These are phyloP conservation scores for Lasioglossum figueresi DNA, from an alignment of 2,888 invertebrate genomes.

Conservation along the genomic window DNA sequence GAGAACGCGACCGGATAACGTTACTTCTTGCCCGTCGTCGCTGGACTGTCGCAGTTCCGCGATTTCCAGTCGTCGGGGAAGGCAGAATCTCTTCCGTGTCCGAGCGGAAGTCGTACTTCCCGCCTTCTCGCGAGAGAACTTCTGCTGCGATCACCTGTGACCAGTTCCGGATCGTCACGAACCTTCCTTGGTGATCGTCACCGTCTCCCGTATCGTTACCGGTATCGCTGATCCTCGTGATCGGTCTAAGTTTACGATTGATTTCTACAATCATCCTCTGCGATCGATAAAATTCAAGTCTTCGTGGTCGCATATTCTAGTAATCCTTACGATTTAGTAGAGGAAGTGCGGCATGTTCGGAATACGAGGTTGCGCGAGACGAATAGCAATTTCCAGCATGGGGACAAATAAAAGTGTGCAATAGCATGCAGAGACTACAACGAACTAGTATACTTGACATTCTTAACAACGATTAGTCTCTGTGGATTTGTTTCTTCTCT, in stretches of 20 bases:
- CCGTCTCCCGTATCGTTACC: not conserved
- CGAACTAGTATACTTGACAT: not conserved
- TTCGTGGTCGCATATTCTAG: not conserved
- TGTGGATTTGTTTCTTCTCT: too few species aligned
- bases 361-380: not conserved
- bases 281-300: not conserved
- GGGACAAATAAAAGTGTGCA: not conserved
- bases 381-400: not conserved
- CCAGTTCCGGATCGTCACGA: not conserved
- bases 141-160: not conserved
- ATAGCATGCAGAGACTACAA: not conserved
- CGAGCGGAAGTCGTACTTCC: constrained; percentile 3
- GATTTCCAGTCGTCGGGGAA: constrained; percentile 42
- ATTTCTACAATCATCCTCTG: not conserved
- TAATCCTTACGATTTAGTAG: not conserved
- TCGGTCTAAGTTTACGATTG: not conserved
- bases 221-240: not conserved
- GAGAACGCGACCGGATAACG: constrained; percentile 65
- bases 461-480: too few species aligned
- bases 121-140: not conserved
- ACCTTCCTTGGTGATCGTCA: not conserved
- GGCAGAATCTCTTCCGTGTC: not conserved
- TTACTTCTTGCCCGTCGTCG: constrained; percentile 58
- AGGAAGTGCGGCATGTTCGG: not conserved
- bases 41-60: constrained; percentile 56